phyloP scores from a whole-genome alignment of 1,140 invertebrate genomes.

The Phortica variegata region DNA sequence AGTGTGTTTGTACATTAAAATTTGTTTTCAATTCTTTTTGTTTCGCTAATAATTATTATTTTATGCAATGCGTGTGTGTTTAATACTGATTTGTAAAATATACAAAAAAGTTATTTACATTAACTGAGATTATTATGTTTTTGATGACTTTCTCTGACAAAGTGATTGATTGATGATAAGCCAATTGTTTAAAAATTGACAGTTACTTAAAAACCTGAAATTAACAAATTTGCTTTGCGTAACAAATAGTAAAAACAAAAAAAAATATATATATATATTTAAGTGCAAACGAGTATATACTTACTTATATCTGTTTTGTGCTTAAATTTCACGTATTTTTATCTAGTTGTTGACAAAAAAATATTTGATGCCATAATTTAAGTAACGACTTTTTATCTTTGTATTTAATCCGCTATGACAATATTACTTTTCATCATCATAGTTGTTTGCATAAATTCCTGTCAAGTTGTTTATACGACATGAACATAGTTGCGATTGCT shows the following conservation, averaged over 20 bases:
- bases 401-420: no score
- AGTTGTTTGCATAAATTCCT: neutral
- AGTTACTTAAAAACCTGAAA: neutral
- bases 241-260: neutral
- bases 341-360: no score
- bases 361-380: neutral
- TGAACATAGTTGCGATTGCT: neutral
- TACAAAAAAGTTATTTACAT: no score
- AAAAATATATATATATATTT: neutral
- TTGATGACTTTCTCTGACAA: no score
- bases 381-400: neutral
- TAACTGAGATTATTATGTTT: no score
- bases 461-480: neutral
- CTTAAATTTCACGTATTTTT: no score
- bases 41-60: no score
- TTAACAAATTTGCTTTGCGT: neutral
- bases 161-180: no score
- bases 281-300: neutral
- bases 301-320: neutral
- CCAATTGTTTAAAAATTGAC: conserved; percentile 1
- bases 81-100: no score
- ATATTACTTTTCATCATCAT: neutral
- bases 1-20: no score
- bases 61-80: no score
- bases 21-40: no score